These are phyloP conservation scores for Polypterus senegalus DNA, from an alignment of 2,113 vertebrate species.

Conservation along the genomic window DNA sequence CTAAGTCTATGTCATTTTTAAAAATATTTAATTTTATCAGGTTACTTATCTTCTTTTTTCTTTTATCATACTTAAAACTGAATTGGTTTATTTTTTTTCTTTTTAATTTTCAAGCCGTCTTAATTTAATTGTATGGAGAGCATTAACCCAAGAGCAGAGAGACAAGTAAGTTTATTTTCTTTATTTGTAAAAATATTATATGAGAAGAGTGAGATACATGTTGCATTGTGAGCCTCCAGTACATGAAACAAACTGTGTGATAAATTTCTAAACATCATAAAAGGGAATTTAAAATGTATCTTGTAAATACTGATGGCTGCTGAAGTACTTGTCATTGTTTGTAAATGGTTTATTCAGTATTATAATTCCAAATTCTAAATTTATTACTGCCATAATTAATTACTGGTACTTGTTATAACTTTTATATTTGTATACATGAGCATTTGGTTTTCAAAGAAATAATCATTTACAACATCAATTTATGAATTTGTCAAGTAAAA, in stretches of 20 bases:
- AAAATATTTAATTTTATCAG: conserved; percentile 8
- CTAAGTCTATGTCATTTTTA: conserved; percentile 6
- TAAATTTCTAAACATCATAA: too few species aligned
- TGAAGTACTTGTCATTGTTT: neutral
- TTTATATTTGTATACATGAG: neutral
- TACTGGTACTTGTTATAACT: neutral
- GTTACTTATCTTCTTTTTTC: conserved; percentile 13
- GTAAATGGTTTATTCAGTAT: neutral
- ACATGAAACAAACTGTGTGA: neutral
- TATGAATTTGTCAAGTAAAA: neutral
- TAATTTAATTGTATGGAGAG: conserved; percentile 54
- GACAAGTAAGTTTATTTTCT: conserved; percentile 46
- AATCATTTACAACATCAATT: neutral
- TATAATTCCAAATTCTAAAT: neutral
- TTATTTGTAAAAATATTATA: neutral
- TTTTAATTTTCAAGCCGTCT: conserved; percentile 44
- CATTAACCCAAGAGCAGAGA: conserved; percentile 52
- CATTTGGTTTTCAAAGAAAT: neutral
- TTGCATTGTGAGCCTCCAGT: neutral
- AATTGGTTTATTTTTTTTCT: conserved; percentile 19
- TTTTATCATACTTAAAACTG: conserved; percentile 18
- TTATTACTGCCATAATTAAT: too few species aligned
- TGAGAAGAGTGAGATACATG: neutral
- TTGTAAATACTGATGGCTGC: neutral
- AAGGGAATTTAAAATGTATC: too few species aligned